A percentile compares a stretch with the other conserved stretches of the same genome.
Conservation (phyloP, 1,140 invertebrate species). For the Drosophila pruinosa region DNA sequence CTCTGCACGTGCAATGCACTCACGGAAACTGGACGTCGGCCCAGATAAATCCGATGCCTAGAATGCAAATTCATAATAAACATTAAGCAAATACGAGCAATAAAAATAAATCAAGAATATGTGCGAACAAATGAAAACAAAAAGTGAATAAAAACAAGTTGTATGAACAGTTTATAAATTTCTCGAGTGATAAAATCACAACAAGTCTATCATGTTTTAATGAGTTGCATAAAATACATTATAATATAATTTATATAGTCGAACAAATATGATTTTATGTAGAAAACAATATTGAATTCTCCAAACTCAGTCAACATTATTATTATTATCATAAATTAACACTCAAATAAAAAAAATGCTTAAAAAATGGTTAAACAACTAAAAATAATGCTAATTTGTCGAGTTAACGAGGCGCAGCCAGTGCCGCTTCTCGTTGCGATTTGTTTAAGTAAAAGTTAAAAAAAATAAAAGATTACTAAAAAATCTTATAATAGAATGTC, state of each 20-base stretch:
- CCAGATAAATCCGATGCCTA: conserved; percentile 11
- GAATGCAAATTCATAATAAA: background rate
- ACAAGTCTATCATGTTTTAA: background rate
- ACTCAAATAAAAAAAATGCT: conserved; percentile 36
- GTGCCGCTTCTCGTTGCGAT: conserved; percentile 21
- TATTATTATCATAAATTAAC: conserved; percentile 52
- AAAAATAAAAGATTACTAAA: conserved; percentile 27
- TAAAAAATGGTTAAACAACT: background rate
- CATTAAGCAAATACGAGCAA: conserved; percentile 3
- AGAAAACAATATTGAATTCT: too few species aligned
- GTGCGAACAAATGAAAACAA: background rate
- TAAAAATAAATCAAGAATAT: background rate
- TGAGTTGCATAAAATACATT: background rate
- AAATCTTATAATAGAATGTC: background rate
- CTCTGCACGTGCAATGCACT: conserved; percentile 66
- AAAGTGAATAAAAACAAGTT: background rate
- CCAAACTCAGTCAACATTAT: background rate
- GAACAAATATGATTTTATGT: too few species aligned
- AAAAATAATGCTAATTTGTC: conserved; percentile 36
- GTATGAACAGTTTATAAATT: background rate
- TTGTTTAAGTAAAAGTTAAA: conserved; percentile 55
- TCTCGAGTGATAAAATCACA: background rate
- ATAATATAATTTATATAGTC: too few species aligned
- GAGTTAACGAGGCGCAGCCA: conserved; percentile 50
- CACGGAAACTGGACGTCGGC: conserved; percentile 18